A percentile compares a stretch with the other conserved stretches of the same genome.
These are phyloP conservation scores for Anthopleura sola DNA, from an alignment of 64 coral and sea anemone genomes.

Conservation along the genomic window DNA sequence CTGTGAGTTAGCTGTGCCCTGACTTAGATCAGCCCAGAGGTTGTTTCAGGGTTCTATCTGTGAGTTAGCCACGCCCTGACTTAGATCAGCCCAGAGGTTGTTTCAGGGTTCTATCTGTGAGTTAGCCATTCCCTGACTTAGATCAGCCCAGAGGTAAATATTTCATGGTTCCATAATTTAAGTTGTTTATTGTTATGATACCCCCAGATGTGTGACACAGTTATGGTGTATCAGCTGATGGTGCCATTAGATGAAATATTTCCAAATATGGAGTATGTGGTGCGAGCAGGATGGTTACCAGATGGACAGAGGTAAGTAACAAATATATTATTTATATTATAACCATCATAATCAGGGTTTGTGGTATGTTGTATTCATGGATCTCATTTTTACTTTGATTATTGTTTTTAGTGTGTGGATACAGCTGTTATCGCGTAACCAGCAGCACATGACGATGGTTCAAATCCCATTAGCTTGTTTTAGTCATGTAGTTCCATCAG, in stretches of 20 bases:
- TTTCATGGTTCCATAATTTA: no score
- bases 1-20: no score
- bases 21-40: no score
- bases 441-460: slow-evolving; percentile 85
- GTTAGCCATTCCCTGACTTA: no score
- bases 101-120: no score
- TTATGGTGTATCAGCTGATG: slow-evolving; percentile 83
- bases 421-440: slow-evolving; percentile 73
- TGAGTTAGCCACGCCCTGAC: no score
- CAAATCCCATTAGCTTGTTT: slow-evolving; percentile 87
- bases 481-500: slow-evolving; percentile 63
- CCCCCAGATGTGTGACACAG: slow-evolving; percentile 82
- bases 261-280: slow-evolving; percentile 90
- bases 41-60: no score
- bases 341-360: no score
- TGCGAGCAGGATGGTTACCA: slow-evolving; percentile 89
- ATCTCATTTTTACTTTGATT: no score
- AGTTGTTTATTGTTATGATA: background rate
- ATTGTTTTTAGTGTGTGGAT: slow-evolving; percentile 79
- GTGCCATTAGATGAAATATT: slow-evolving; percentile 83
- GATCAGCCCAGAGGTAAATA: no score
- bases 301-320: slow-evolving; percentile 76
- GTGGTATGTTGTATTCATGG: no score
- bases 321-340: background rate
- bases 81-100: no score